phyloP scores from a whole-genome alignment of 2,888 invertebrate genomes.

The Agrochola lychnidis region DNA sequence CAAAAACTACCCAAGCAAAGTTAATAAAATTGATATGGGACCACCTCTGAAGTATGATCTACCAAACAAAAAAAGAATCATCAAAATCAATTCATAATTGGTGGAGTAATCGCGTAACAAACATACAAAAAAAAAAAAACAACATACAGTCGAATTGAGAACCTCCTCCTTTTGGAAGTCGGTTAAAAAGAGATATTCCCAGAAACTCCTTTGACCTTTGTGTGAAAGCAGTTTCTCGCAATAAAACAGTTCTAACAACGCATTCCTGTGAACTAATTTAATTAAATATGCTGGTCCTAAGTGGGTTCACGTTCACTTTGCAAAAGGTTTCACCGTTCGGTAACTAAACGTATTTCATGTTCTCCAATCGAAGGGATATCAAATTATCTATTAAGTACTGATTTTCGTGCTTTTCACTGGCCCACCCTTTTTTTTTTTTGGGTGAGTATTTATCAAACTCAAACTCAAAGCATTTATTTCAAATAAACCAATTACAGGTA shows the following conservation, averaged over 20 bases:
- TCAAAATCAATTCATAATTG: too few relatives aligned
- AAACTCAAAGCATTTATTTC: too few relatives aligned
- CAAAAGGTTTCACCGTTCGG: background rate
- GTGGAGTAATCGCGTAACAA: too few relatives aligned
- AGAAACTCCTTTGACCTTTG: background rate
- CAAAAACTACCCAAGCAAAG: too few relatives aligned
- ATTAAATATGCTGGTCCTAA: background rate
- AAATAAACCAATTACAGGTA: too few relatives aligned
- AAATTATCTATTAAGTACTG: background rate
- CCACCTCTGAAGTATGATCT: too few relatives aligned
- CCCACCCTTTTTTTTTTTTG: background rate
- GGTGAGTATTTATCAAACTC: too few relatives aligned
- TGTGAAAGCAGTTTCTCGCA: background rate
- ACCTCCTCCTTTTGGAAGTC: too few relatives aligned
- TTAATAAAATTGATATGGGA: too few relatives aligned
- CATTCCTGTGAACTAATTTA: background rate
- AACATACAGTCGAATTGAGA: too few relatives aligned
- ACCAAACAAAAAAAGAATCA: too few relatives aligned
- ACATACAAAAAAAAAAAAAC: too few relatives aligned
- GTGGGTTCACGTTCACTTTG: constrained; percentile 11
- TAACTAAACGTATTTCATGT: background rate
- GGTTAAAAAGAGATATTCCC: background rate
- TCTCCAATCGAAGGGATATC: background rate
- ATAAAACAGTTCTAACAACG: background rate
- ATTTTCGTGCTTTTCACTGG: background rate